Evolutionary conservation across 2,888 invertebrate genomes (phyloP).

Genomic region (Euproctis similis): DNA sequence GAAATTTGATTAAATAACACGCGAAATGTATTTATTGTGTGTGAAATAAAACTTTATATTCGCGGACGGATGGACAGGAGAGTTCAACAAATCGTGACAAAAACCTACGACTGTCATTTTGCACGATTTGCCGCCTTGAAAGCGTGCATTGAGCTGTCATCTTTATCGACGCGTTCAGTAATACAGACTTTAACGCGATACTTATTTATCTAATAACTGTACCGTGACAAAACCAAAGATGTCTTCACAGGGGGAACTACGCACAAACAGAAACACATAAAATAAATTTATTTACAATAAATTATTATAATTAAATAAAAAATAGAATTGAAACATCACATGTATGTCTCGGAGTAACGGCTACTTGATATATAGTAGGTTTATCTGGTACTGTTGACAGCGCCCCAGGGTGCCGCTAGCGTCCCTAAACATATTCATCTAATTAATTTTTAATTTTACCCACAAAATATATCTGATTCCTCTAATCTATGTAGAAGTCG

Average conservation of each 20-base stretch:
- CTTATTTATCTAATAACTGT: no score
- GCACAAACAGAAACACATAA: no score
- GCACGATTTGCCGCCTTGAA: no score
- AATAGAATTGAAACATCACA: neutral
- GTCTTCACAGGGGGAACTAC: no score
- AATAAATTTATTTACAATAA: no score
- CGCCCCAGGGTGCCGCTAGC: neutral
- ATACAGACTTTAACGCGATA: no score
- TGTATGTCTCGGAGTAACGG: neutral
- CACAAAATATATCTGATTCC: neutral
- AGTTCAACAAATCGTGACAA: slow-evolving; percentile 45
- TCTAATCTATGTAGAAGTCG: neutral
- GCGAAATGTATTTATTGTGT: slow-evolving; percentile 30
- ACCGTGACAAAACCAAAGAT: no score
- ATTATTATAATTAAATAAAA: no score
- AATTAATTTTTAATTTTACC: neutral
- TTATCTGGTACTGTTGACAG: no score
- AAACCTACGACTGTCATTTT: slow-evolving; percentile 20
- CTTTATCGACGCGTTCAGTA: no score
- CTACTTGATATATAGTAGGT: neutral
- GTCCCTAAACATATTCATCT: neutral
- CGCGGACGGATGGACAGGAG: slow-evolving; percentile 31
- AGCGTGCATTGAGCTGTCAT: no score
- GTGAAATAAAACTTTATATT: slow-evolving; percentile 31
- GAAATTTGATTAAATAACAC: slow-evolving; percentile 25